Evolutionary conservation across 2,113 vertebrate genomes (phyloP).

Genomic region (Nicator chloris): DNA sequence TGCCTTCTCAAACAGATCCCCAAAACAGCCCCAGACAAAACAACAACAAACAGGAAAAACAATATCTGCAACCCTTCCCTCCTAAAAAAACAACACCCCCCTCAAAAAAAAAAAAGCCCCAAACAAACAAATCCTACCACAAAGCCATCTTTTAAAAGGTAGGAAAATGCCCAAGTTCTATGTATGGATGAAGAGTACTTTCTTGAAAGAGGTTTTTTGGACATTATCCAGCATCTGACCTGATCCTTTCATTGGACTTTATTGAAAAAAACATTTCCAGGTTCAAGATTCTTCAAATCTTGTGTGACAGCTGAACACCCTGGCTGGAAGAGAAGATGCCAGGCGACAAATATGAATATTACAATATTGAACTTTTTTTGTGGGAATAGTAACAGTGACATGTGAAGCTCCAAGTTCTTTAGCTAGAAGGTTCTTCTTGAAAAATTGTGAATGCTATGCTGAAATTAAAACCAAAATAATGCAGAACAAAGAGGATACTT

Average conservation of each 20-base stretch:
- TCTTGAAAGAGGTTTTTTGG: background rate
- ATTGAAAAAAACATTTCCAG: background rate
- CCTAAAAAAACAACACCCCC: fast-evolving
- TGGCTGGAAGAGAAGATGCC: background rate
- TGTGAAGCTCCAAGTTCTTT: background rate
- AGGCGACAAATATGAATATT: background rate
- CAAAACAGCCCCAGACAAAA: background rate
- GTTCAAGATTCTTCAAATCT: background rate
- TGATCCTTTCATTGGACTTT: background rate
- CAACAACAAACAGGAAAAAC: background rate
- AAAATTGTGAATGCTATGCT: background rate
- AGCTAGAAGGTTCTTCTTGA: background rate
- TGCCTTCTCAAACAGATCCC: background rate
- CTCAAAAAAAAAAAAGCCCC: background rate
- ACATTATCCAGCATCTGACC: background rate
- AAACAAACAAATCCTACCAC: background rate
- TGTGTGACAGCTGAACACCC: background rate
- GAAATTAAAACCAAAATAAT: background rate
- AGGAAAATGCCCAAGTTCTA: background rate
- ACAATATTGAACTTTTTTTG: background rate
- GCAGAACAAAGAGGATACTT: background rate
- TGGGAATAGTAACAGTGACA: background rate
- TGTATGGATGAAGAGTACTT: background rate
- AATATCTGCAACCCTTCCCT: fast-evolving
- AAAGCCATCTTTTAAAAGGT: background rate